A percentile compares a stretch with the other conserved stretches of the same genome.
phyloP scores from a whole-genome alignment of 2,113 vertebrate genomes.

The Pheucticus melanocephalus region DNA sequence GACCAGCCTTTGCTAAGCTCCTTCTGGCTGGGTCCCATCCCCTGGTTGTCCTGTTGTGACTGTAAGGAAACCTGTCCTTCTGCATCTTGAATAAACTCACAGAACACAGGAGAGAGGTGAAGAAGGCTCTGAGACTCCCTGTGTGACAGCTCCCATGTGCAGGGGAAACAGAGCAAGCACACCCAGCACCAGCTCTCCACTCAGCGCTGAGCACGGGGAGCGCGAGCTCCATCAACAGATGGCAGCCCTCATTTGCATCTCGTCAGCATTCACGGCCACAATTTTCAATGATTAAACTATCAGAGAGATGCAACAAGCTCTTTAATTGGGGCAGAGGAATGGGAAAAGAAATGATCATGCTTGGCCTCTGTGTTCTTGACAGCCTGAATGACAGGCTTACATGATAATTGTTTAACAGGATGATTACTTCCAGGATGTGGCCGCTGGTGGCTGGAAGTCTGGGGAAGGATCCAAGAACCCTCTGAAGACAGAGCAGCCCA shows the following conservation, averaged over 20 bases:
- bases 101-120: neutral
- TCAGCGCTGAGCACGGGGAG: neutral
- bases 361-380: neutral
- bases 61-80: neutral
- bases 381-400: neutral
- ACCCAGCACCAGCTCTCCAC: neutral
- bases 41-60: neutral
- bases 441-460: neutral
- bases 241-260: neutral
- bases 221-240: neutral
- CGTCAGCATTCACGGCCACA: neutral
- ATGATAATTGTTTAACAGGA: neutral
- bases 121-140: neutral
- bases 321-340: slow-evolving; percentile 6
- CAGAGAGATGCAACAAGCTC: neutral
- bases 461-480: fast-evolving
- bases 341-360: neutral
- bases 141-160: neutral
- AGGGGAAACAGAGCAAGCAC: neutral
- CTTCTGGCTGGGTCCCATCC: neutral
- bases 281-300: slow-evolving; percentile 11
- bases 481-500: neutral
- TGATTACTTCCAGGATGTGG: neutral
- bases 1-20: neutral
- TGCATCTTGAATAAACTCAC: neutral